Evolutionary conservation across 2,888 invertebrate species (phyloP).

Genomic region (Saturnia pavonia): DNA sequence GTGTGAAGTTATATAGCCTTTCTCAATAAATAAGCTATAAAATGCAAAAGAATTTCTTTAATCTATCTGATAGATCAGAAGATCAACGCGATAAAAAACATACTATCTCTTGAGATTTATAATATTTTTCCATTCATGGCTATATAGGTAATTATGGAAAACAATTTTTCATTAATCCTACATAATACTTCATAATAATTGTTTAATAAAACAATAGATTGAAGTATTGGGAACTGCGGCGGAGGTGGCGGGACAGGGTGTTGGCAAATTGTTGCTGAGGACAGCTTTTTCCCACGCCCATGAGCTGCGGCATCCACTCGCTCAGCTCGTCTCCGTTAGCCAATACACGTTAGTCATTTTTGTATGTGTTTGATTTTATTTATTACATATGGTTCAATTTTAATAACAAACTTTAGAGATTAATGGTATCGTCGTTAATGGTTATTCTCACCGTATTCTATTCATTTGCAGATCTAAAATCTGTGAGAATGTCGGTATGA

Average conservation of each 20-base stretch:
- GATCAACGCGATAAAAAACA: no score
- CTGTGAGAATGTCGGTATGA: constrained; percentile 76
- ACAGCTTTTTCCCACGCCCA: constrained; percentile 61
- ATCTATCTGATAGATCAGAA: no score
- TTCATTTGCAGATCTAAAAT: constrained; percentile 61
- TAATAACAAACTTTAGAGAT: background rate
- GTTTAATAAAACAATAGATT: constrained; percentile 51
- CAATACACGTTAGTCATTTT: constrained; percentile 65
- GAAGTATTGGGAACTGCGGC: constrained; percentile 71
- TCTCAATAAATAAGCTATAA: no score
- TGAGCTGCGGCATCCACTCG: constrained; percentile 70
- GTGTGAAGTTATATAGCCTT: no score
- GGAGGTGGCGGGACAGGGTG: constrained; percentile 73
- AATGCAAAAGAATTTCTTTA: no score
- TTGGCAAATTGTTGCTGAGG: constrained; percentile 65
- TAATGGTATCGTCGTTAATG: no score
- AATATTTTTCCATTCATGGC: background rate
- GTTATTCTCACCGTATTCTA: background rate
- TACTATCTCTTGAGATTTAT: no score
- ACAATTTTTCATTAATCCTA: background rate
- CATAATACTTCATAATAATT: background rate
- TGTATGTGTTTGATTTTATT: background rate
- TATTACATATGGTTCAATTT: background rate
- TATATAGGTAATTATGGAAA: background rate
- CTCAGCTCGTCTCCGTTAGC: constrained; percentile 72